Conservation (phyloP, 2,113 vertebrate genomes). For the Hemibagrus wyckioides region DNA sequence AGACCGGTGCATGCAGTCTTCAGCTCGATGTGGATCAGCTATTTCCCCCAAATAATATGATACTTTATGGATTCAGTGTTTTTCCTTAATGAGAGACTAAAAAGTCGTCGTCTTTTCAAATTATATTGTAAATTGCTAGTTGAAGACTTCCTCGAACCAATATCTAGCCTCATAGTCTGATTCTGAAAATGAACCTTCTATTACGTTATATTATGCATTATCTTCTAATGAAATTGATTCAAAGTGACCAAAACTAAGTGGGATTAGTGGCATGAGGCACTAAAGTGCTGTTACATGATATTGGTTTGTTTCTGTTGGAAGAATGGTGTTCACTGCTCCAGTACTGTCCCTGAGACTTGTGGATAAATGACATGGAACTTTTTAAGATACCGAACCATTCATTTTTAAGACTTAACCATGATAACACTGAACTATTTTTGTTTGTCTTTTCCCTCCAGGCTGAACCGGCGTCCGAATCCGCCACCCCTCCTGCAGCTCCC, state of each 20-base stretch:
- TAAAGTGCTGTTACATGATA: not conserved
- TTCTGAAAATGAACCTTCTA: not conserved
- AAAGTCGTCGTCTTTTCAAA: not conserved
- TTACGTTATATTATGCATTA: not conserved
- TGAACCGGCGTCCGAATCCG: conserved; percentile 57
- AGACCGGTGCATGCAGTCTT: not conserved
- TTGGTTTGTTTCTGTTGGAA: not conserved
- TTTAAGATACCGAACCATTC: no score
- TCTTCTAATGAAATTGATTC: not conserved
- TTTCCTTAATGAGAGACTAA: not conserved
- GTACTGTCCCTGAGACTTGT: not conserved
- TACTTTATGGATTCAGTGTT: not conserved
- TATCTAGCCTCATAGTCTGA: not conserved
- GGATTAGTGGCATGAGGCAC: not conserved
- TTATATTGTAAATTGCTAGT: not conserved
- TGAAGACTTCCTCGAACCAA: not conserved
- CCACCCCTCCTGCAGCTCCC: conserved; percentile 49
- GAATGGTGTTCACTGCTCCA: not conserved
- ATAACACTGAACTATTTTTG: not conserved
- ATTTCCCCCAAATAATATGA: not conserved
- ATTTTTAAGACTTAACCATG: no score
- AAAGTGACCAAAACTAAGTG: no score
- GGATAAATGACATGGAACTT: not conserved
- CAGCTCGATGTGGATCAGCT: not conserved
- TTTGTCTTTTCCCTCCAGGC: conserved; percentile 60